Evolutionary conservation across 2,888 invertebrate genomes (phyloP), one percentile per base, ranked within the genome.

Genomic region (Apantesis nais): DNA sequence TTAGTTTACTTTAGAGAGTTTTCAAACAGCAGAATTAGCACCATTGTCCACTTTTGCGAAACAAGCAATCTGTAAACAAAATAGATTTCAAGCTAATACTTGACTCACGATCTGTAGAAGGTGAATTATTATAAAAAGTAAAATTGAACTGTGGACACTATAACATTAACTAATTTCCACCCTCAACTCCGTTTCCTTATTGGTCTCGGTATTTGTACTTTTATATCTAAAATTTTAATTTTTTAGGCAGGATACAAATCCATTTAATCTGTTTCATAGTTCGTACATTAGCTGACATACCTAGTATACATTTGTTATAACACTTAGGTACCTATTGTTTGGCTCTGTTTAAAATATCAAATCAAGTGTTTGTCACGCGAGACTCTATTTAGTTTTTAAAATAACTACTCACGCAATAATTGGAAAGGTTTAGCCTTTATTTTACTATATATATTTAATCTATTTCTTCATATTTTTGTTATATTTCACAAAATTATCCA

Each of bases 321-420:
- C n/a, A 29, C 55, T 25, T 29, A n/a, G n/a, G n/a, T n/a, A n/a
- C n/a, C n/a, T n/a, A 55, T 1, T 29, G 5, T 29, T 58, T 58
- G 16, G 7, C 58, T 29, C 58, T 63, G 44, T 63, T 63, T 44
- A 44, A 31, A 63, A 63, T 52, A n/a, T 11, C 31, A 19, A 7
- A 44, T 29, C 41, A 63, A 9, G 22, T 63, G 16, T 63, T 41
- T 31, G 63, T 63, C 63, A 63, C 63, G 63, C 63, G 2, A 63
- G 44, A 44, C 31, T 44, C 31, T 44, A 44, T 63, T 41, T 41
- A 63, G 44, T 63, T 19, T 44, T 44, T 44, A 63, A 11, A 44
- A 29, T 44, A 63, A 22, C 14, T 29, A 29, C 29, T 5, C 16
- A 58, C 29, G 29, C 58, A 58, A 22, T 52, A 52, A 52, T 58